phyloP scores from a whole-genome alignment of 1,140 invertebrate species.

The Phymorhynchus buccinoides region DNA sequence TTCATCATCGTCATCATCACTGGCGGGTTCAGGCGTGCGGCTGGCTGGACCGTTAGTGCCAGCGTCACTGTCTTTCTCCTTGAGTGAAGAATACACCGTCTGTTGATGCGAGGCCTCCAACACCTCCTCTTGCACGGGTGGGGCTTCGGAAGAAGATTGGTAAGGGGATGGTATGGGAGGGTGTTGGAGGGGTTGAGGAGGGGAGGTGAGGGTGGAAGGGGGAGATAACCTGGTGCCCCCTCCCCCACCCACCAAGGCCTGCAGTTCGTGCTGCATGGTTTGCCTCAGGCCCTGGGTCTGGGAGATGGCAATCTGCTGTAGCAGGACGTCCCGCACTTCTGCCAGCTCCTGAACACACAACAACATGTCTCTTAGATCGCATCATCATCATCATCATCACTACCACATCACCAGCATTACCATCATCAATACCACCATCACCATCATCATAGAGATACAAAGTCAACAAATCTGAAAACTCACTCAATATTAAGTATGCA shows the following conservation, averaged over 20 bases:
- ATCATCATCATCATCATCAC: too few relatives aligned
- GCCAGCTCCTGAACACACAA: constrained; percentile 56
- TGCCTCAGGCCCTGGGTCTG: constrained; percentile 40
- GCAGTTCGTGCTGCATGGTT: constrained; percentile 48
- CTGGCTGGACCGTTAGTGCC: neutral
- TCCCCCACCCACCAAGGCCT: constrained; percentile 16
- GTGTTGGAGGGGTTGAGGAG: neutral
- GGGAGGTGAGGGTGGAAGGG: constrained; percentile 23
- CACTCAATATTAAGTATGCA: too few relatives aligned
- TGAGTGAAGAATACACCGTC: neutral
- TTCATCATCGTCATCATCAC: constrained; percentile 9
- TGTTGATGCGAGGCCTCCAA: neutral
- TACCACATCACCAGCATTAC: too few relatives aligned
- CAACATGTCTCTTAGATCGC: too few relatives aligned
- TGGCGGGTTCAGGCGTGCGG: neutral
- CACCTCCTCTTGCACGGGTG: neutral
- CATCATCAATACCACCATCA: too few relatives aligned
- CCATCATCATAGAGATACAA: too few relatives aligned
- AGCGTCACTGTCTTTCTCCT: neutral
- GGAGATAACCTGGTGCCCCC: constrained; percentile 18
- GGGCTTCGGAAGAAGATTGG: neutral
- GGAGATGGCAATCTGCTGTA: constrained; percentile 56
- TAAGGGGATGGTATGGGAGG: neutral
- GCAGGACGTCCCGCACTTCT: constrained; percentile 60
- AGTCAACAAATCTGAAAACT: too few relatives aligned